Conservation (phyloP, 2,888 invertebrate genomes). For the Aleiodes testaceus region DNA sequence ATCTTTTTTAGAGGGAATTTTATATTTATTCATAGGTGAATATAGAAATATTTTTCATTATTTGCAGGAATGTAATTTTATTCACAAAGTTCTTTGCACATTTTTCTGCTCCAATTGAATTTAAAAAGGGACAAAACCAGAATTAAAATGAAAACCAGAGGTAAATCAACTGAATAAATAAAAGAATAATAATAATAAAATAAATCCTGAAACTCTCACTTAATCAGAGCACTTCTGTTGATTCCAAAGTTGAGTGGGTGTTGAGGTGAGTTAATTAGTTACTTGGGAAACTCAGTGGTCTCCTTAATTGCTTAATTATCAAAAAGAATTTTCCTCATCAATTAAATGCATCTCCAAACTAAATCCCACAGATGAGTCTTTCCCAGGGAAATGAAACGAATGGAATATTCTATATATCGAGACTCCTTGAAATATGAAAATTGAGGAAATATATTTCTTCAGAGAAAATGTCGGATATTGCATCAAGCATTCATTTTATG, state of each 20-base stretch:
- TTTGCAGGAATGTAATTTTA: too few relatives aligned
- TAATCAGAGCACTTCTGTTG: conserved; percentile 9
- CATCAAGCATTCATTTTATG: not conserved
- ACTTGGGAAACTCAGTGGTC: conserved; percentile 7
- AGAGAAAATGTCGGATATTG: not conserved
- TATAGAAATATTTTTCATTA: too few relatives aligned
- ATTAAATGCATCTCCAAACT: not conserved
- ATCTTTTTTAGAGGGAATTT: too few relatives aligned
- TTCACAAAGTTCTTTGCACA: too few relatives aligned
- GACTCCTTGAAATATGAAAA: not conserved
- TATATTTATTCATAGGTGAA: too few relatives aligned
- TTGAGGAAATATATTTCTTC: not conserved
- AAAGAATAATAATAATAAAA: too few relatives aligned
- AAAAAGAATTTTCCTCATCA: not conserved
- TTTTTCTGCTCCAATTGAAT: too few relatives aligned
- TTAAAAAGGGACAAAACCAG: conserved; percentile 20
- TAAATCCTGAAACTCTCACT: too few relatives aligned
- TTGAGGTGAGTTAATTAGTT: conserved; percentile 34
- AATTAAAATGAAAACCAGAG: conserved; percentile 35
- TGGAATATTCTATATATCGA: conserved; percentile 1
- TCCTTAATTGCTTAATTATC: conserved; percentile 27
- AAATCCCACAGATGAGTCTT: not conserved
- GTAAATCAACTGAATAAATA: conserved; percentile 37
- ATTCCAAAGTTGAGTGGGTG: conserved; percentile 3
- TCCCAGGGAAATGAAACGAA: not conserved